These are phyloP conservation scores for Xiphophorus birchmanni DNA, from an alignment of 2,797 vertebrate species.

Conservation along the genomic window DNA sequence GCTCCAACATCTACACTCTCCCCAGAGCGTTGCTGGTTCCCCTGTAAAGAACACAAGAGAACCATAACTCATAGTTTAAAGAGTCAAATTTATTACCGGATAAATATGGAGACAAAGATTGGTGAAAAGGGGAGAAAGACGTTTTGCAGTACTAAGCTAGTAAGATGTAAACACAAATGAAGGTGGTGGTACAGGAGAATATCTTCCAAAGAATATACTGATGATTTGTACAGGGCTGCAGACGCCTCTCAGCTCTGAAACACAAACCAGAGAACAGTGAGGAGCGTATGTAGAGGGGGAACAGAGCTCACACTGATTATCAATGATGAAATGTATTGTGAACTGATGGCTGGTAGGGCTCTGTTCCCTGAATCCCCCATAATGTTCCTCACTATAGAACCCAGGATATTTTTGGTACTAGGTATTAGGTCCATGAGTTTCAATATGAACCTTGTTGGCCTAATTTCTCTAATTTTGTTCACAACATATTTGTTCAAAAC, in stretches of 20 bases:
- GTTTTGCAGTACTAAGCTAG: background rate
- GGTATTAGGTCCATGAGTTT: no score
- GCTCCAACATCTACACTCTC: background rate
- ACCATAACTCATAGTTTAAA: slow-evolving; percentile 65
- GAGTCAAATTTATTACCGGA: slow-evolving; percentile 55
- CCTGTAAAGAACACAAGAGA: background rate
- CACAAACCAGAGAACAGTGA: slow-evolving; percentile 17
- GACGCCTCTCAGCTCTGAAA: slow-evolving; percentile 40
- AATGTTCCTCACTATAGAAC: background rate
- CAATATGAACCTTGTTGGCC: no score
- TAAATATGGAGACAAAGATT: slow-evolving; percentile 3
- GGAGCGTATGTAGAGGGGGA: slow-evolving; percentile 13
- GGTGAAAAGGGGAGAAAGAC: background rate
- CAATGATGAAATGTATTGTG: background rate
- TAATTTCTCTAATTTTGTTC: background rate
- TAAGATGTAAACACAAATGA: slow-evolving; percentile 22
- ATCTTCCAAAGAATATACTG: slow-evolving; percentile 23
- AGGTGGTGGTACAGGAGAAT: slow-evolving; percentile 11
- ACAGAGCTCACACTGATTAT: background rate
- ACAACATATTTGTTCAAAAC: no score
- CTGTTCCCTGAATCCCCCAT: background rate
- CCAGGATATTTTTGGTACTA: background rate
- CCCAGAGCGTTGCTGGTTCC: background rate
- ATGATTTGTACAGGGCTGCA: slow-evolving; percentile 51
- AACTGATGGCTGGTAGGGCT: background rate